A percentile compares a stretch with the other conserved stretches of the same genome.
Conservation (phyloP, 2,888 invertebrate genomes). For the Eutolmus rufibarbis region DNA sequence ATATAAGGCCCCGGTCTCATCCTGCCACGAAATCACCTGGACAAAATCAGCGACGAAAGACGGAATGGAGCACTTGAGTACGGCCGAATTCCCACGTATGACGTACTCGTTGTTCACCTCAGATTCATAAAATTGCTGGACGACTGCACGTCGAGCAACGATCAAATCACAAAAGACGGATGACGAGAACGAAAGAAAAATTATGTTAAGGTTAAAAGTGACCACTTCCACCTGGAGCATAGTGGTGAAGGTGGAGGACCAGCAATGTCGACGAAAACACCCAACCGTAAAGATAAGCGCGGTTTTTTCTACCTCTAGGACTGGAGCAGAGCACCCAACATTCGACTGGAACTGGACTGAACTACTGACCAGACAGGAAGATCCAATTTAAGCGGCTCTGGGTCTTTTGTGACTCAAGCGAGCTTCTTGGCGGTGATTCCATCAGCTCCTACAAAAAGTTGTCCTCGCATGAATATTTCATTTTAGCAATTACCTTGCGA, state of each 20-base stretch:
- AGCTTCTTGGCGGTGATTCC: background rate
- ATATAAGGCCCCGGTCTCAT: constrained; percentile 65
- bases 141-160: constrained; percentile 64
- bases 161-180: background rate
- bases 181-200: constrained; percentile 15
- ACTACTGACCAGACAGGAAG: constrained; percentile 16
- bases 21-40: constrained; percentile 74
- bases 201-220: background rate
- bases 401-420: constrained; percentile 5
- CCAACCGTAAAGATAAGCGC: constrained; percentile 22
- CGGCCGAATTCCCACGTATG: constrained; percentile 75
- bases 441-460: background rate
- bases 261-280: background rate
- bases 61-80: constrained; percentile 77
- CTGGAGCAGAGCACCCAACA: background rate
- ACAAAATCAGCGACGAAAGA: constrained; percentile 79
- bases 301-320: background rate
- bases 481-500: constrained; percentile 16
- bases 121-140: constrained; percentile 75
- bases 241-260: background rate
- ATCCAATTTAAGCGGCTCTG: constrained; percentile 13
- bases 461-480: constrained; percentile 1
- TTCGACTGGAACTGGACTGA: background rate
- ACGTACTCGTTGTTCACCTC: constrained; percentile 79
- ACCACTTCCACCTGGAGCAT: background rate